These are phyloP conservation scores for Sinella curviseta DNA, from an alignment of 1,140 invertebrate genomes.

Conservation along the genomic window DNA sequence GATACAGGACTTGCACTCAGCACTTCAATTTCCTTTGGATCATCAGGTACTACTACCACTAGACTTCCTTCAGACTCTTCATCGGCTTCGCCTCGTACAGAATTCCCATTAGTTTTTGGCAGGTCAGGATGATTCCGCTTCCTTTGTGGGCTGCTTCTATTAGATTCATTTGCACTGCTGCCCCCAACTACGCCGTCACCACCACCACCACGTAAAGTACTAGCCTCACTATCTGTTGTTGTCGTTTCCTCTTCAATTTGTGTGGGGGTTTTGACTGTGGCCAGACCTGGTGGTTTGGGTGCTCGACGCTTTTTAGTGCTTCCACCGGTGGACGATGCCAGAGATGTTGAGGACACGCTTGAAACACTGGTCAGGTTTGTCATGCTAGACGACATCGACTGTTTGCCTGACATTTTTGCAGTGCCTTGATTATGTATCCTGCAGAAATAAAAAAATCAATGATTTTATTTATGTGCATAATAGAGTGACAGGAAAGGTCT, in stretches of 20 bases:
- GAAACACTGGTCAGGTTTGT: constrained; percentile 46
- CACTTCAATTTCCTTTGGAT: not conserved
- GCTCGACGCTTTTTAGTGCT: constrained; percentile 41
- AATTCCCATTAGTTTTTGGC: not conserved
- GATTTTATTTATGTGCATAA: no score
- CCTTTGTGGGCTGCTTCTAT: no score
- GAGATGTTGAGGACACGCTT: constrained; percentile 43
- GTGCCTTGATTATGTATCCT: not conserved
- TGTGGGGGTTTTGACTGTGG: constrained; percentile 32
- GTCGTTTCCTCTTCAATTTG: constrained; percentile 44
- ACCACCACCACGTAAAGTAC: not conserved
- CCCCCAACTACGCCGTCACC: not conserved
- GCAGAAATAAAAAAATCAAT: constrained; percentile 3
- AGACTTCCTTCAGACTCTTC: no score
- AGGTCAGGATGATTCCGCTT: not conserved
- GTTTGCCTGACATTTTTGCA: constrained; percentile 5
- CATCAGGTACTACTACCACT: not conserved
- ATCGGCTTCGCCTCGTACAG: not conserved
- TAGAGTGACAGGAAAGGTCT: not conserved
- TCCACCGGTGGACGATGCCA: constrained; percentile 46
- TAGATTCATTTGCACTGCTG: not conserved
- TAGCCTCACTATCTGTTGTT: not conserved
- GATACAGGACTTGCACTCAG: not conserved
- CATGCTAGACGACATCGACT: constrained; percentile 26
- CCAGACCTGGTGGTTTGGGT: constrained; percentile 38